Conservation (phyloP, 2,113 vertebrate genomes). For the Columba livia region DNA sequence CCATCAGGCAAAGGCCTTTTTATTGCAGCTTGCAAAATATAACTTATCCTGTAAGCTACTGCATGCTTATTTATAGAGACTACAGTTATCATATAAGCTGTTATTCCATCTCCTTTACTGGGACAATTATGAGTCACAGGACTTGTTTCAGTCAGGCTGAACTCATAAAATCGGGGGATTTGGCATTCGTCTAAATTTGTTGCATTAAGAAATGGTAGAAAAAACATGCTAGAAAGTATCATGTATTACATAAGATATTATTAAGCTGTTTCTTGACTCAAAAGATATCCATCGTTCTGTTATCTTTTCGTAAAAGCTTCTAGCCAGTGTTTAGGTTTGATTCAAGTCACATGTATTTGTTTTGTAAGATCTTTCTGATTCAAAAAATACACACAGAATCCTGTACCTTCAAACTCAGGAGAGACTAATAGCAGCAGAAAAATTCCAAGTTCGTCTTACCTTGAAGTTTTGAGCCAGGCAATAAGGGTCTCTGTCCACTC, state of each 20-base stretch:
- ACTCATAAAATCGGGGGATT: not conserved
- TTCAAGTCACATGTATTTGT: not conserved
- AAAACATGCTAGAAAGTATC: not conserved
- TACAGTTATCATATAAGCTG: fast-evolving
- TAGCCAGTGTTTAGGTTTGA: not conserved
- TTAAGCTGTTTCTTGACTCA: not conserved
- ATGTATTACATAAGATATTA: not conserved
- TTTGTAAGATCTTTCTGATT: not conserved
- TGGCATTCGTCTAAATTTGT: not conserved
- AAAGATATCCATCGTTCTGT: not conserved
- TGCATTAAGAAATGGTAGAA: not conserved
- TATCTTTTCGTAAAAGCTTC: not conserved
- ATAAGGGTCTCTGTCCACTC: fast-evolving
- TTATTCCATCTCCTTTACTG: not conserved
- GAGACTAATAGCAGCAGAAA: not conserved
- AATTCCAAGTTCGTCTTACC: not conserved
- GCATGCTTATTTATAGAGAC: not conserved
- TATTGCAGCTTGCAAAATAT: not conserved
- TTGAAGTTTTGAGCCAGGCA: not conserved
- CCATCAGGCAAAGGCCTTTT: not conserved
- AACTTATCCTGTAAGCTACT: not conserved
- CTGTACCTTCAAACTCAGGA: not conserved
- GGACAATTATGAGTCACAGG: not conserved
- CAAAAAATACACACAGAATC: not conserved
- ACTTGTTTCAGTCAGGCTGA: not conserved